Conservation (phyloP, 2,797 vertebrate species). For the Pitangus sulphuratus region DNA sequence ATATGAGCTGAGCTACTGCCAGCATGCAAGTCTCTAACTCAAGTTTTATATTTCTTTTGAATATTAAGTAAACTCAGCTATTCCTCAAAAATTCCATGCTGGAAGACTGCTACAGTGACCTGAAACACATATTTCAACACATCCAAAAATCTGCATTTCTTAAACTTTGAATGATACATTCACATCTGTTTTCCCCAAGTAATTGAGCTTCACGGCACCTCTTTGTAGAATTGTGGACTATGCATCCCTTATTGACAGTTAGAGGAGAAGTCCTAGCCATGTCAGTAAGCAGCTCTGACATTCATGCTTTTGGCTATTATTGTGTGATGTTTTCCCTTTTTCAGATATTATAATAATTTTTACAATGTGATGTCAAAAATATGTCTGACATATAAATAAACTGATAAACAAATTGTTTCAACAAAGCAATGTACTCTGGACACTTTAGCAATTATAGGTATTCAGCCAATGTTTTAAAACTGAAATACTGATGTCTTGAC, state of each 20-base stretch:
- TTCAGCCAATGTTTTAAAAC: background rate
- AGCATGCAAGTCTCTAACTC: background rate
- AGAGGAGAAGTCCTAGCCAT: background rate
- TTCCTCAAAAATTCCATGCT: background rate
- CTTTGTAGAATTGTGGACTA: background rate
- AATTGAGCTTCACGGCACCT: background rate
- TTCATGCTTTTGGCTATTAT: background rate
- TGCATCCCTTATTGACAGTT: background rate
- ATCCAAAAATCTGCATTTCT: background rate
- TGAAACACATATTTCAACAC: background rate
- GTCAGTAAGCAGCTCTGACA: background rate
- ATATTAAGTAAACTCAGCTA: background rate
- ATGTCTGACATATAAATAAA: background rate
- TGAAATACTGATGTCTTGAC: background rate
- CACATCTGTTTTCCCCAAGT: background rate
- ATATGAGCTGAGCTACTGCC: background rate
- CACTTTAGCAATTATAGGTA: background rate
- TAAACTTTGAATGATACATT: background rate
- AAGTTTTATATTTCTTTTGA: background rate
- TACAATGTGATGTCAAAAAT: background rate
- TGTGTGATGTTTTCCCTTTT: background rate
- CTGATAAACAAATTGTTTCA: background rate
- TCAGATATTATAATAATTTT: background rate
- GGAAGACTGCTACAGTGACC: background rate
- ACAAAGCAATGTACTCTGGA: background rate